Evolutionary conservation across 1,140 invertebrate genomes (phyloP).

Genomic region (Meteorus sp.): DNA sequence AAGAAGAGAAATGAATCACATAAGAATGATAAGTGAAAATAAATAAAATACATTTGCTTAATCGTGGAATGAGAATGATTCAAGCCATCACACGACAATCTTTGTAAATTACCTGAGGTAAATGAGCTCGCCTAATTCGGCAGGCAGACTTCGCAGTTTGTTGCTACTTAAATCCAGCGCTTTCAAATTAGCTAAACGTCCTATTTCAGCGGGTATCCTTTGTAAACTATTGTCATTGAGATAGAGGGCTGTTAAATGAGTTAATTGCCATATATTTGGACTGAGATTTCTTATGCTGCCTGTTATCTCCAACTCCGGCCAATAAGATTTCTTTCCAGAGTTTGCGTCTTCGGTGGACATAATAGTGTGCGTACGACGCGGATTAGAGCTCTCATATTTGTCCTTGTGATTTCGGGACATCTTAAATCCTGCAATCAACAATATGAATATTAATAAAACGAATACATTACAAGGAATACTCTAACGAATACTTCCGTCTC

Average conservation of each 20-base stretch:
- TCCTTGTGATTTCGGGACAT: slow-evolving; percentile 69
- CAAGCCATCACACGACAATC: not conserved
- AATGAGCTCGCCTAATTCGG: slow-evolving; percentile 94
- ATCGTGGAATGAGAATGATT: not conserved
- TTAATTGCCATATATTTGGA: slow-evolving; percentile 85
- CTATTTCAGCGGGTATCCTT: slow-evolving; percentile 86
- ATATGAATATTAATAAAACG: slow-evolving; percentile 21
- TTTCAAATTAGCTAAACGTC: slow-evolving; percentile 78
- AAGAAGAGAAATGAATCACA: slow-evolving; percentile 20
- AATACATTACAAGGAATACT: too few species aligned
- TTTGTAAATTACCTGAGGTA: slow-evolving; percentile 72
- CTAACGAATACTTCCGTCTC: too few species aligned
- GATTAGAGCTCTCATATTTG: slow-evolving; percentile 72
- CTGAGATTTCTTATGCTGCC: slow-evolving; percentile 91
- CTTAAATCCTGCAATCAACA: slow-evolving; percentile 58
- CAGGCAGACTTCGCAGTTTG: slow-evolving; percentile 89
- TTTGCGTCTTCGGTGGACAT: slow-evolving; percentile 90
- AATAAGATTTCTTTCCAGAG: slow-evolving; percentile 87
- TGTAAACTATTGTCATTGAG: slow-evolving; percentile 92
- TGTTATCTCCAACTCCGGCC: slow-evolving; percentile 73
- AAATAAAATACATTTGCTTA: not conserved
- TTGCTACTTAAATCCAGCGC: slow-evolving; percentile 92
- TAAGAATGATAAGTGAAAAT: not conserved
- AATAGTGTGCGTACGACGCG: slow-evolving; percentile 82
- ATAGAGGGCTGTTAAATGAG: slow-evolving; percentile 90